phyloP scores from a whole-genome alignment of 2,113 vertebrate species.

The Hippocampus guttulatus region DNA sequence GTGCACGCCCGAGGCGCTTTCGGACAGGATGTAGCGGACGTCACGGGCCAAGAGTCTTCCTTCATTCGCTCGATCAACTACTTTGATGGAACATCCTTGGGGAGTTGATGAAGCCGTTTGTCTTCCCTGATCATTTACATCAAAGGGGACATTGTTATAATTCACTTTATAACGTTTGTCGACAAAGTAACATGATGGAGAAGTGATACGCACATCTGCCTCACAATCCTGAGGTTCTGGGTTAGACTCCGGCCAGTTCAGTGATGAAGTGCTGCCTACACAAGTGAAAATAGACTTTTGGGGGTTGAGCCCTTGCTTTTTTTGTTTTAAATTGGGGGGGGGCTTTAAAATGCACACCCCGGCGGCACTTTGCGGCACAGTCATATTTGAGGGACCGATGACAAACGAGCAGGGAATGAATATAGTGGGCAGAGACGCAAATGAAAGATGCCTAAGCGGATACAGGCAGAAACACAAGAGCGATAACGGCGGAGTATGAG shows the following conservation, averaged over 20 bases:
- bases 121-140: constrained; percentile 4
- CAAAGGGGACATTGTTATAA: not conserved
- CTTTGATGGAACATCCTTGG: constrained; percentile 18
- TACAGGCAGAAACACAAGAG: not conserved
- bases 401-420: not conserved
- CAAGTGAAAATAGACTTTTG: no score
- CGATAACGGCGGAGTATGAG: not conserved
- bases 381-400: not conserved
- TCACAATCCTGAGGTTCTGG: no score
- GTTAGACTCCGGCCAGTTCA: no score
- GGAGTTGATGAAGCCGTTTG: constrained; percentile 16
- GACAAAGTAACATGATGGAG: no score
- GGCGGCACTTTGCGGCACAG: not conserved
- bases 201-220: not conserved
- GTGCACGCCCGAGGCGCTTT: constrained; percentile 40
- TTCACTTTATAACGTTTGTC: not conserved
- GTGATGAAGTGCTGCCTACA: no score
- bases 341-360: not conserved
- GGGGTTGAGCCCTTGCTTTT: no score
- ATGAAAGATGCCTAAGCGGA: not conserved
- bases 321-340: no score
- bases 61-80: not conserved
- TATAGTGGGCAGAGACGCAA: not conserved
- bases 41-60: constrained; percentile 19
- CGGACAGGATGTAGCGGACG: constrained; percentile 26